phyloP scores from a whole-genome alignment of 2,888 invertebrate genomes.

The Neelides folsomi region DNA sequence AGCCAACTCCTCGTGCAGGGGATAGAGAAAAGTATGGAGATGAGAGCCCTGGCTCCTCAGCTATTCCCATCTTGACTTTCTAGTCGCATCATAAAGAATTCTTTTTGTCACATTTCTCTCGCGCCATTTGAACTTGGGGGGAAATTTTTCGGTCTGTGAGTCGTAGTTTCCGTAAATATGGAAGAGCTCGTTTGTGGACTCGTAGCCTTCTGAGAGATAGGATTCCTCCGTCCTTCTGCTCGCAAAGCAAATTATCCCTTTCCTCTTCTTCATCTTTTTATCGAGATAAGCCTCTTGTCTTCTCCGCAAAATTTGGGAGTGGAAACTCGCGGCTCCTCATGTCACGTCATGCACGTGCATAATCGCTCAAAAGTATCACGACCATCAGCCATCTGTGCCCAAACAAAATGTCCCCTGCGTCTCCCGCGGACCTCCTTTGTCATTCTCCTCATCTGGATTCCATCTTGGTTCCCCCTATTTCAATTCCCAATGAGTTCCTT shows the following conservation, averaged over 20 bases:
- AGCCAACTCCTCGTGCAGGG: background rate
- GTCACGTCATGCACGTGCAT: no score
- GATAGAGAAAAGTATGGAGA: background rate
- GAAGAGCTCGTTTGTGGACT: no score
- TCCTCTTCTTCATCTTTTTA: constrained; percentile 18
- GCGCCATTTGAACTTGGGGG: constrained; percentile 31
- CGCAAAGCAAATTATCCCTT: constrained; percentile 19
- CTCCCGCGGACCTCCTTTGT: background rate
- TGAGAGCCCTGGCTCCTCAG: background rate
- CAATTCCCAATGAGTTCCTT: no score
- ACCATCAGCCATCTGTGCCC: no score
- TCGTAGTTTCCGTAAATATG: no score
- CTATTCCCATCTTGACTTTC: constrained; percentile 5
- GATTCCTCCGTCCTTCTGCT: constrained; percentile 1
- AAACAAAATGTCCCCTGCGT: no score
- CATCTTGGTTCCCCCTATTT: background rate
- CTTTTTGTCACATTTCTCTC: constrained; percentile 33
- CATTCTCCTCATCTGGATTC: background rate
- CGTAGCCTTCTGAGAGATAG: background rate
- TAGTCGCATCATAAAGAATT: constrained; percentile 29
- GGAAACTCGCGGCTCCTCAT: no score
- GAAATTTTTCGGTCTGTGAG: constrained; percentile 1
- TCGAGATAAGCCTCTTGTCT: constrained; percentile 10
- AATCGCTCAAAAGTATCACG: no score
- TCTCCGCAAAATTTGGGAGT: background rate